phyloP scores from a whole-genome alignment of 2,797 vertebrate genomes.

The Microhierax caerulescens region DNA sequence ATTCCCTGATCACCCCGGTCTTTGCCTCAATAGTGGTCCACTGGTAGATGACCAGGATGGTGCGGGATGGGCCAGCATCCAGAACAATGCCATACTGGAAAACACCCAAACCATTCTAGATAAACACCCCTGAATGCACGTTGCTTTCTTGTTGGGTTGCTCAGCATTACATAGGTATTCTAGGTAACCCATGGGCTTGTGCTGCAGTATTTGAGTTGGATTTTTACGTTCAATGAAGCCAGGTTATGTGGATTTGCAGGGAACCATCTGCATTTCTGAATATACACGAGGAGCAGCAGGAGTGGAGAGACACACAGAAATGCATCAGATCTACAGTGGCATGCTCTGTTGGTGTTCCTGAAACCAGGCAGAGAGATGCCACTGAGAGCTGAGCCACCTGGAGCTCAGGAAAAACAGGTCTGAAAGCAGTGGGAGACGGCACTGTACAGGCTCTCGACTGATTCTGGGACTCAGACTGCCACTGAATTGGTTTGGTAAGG shows the following conservation, averaged over 20 bases:
- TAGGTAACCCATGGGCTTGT: not conserved
- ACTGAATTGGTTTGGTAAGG: not conserved
- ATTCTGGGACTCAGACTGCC: not conserved
- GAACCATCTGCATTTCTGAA: not conserved
- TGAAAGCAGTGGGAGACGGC: not conserved
- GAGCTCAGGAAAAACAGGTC: conserved; percentile 48
- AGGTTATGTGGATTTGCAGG: not conserved
- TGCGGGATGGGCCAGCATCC: conserved; percentile 18
- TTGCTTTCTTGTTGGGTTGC: not conserved
- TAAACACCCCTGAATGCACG: not conserved
- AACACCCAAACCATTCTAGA: not conserved
- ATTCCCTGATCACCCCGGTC: conserved; percentile 38
- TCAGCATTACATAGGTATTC: accelerated
- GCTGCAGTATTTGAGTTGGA: not conserved
- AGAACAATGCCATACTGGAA: conserved; percentile 54
- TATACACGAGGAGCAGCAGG: not conserved
- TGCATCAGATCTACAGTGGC: not conserved
- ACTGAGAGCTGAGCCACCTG: not conserved
- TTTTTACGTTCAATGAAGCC: not conserved
- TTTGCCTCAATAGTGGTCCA: conserved; percentile 14
- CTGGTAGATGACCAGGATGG: conserved; percentile 45
- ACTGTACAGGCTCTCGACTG: not conserved
- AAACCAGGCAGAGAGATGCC: not conserved
- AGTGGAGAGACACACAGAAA: not conserved
- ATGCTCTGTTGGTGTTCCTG: not conserved